phyloP scores from a whole-genome alignment of 2,113 vertebrate genomes.

The Melanerpes aurifrons region DNA sequence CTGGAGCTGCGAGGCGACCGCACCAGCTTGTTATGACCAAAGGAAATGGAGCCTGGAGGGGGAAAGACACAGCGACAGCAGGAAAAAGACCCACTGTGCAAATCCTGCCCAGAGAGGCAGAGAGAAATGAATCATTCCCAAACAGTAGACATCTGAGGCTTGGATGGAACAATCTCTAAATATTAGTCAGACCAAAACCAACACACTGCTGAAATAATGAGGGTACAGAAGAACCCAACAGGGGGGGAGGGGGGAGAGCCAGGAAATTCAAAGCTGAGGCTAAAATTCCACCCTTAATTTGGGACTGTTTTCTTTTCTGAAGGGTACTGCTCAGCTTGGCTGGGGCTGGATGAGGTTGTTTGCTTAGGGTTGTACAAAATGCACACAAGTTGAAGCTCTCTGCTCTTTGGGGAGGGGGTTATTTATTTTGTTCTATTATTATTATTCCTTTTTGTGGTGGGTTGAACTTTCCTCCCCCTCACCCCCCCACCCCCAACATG shows the following conservation, averaged over 20 bases:
- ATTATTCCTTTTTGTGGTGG: too few relatives aligned
- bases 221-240: slow-evolving; percentile 32
- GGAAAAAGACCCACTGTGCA: background rate
- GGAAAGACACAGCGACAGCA: background rate
- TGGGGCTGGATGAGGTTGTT: background rate
- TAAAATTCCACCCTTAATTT: slow-evolving; percentile 58
- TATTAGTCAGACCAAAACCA: slow-evolving; percentile 56
- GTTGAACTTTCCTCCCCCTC: too few relatives aligned
- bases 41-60: background rate
- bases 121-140: slow-evolving; percentile 49
- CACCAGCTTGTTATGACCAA: background rate
- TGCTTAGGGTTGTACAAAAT: slow-evolving; percentile 15
- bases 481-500: too few relatives aligned
- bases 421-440: too few relatives aligned
- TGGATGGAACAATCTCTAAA: slow-evolving; percentile 59
- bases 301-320: slow-evolving; percentile 51
- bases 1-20: background rate
- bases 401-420: background rate
- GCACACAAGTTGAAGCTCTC: background rate
- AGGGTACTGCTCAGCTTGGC: background rate
- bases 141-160: slow-evolving; percentile 53
- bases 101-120: background rate
- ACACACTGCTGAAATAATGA: slow-evolving; percentile 51
- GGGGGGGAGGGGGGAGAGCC: background rate
- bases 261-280: slow-evolving; percentile 48